These are phyloP conservation scores for Arctia plantaginis DNA, from an alignment of 2,888 invertebrate genomes.

Conservation along the genomic window DNA sequence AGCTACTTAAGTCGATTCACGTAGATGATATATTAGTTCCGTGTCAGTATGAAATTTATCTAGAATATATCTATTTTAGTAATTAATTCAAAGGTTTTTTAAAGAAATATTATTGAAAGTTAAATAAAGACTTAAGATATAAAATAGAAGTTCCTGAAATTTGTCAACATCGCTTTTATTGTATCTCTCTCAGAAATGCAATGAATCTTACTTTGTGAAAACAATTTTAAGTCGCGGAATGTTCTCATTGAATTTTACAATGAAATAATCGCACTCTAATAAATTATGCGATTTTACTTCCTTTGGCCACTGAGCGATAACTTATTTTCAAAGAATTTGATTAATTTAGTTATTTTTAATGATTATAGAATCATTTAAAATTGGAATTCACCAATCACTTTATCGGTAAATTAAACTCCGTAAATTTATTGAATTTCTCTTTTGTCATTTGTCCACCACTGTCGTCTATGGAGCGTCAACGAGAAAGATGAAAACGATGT, in stretches of 20 bases:
- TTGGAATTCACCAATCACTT: background rate
- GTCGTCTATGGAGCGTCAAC: background rate
- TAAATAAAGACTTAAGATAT: no score
- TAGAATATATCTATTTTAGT: no score
- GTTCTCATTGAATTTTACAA: constrained; percentile 8
- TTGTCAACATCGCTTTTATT: background rate
- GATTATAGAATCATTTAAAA: constrained; percentile 1
- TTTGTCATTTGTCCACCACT: background rate
- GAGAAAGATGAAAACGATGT: background rate
- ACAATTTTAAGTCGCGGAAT: constrained; percentile 7
- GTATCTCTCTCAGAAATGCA: constrained; percentile 2
- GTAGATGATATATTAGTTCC: no score
- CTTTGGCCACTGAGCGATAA: constrained; percentile 11
- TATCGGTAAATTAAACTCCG: background rate
- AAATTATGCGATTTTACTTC: constrained; percentile 22
- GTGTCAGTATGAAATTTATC: no score
- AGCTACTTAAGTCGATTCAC: background rate
- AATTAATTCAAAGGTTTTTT: background rate
- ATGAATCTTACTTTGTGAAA: background rate
- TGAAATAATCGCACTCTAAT: constrained; percentile 16
- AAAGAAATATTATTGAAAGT: background rate
- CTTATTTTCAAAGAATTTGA: constrained; percentile 17
- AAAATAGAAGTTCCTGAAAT: background rate
- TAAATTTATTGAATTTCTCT: background rate
- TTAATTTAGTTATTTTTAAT: constrained; percentile 15